These are phyloP conservation scores for Macrobrachium nipponense DNA, from an alignment of 1,140 invertebrate genomes.

Conservation along the genomic window DNA sequence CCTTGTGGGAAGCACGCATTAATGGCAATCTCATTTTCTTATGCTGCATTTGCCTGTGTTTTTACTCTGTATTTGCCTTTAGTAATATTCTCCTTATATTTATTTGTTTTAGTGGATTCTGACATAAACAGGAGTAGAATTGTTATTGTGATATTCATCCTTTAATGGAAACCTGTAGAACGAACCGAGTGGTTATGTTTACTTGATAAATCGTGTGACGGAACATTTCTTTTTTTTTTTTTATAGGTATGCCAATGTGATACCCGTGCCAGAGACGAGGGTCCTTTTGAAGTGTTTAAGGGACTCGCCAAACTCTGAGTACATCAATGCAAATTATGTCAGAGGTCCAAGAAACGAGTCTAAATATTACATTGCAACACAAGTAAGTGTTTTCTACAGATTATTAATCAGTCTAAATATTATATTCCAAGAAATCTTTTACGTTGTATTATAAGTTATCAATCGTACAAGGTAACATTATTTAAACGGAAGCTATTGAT, in stretches of 20 bases:
- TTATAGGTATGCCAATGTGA: conserved; percentile 85
- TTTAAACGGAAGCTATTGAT: no score
- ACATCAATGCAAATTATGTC: conserved; percentile 83
- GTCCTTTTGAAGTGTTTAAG: conserved; percentile 77
- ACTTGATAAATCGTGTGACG: no score
- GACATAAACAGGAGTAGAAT: no score
- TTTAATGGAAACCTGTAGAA: no score
- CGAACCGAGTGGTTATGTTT: no score
- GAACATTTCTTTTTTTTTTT: not conserved
- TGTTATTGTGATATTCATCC: no score
- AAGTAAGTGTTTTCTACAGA: conserved; percentile 36
- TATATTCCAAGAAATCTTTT: no score
- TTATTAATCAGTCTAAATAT: not conserved
- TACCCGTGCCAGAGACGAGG: conserved; percentile 85
- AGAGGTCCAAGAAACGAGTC: conserved; percentile 84
- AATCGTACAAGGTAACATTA: no score
- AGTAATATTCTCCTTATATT: not conserved
- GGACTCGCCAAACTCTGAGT: conserved; percentile 83
- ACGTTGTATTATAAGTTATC: no score
- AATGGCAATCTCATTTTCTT: not conserved
- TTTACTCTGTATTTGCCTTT: not conserved
- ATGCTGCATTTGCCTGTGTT: not conserved
- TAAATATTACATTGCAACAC: conserved; percentile 85
- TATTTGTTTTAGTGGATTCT: no score
- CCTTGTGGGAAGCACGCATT: no score